A percentile compares a stretch with the other conserved stretches of the same genome.
Conservation (phyloP, 2,113 vertebrate genomes). For the Nothocercus julius region DNA sequence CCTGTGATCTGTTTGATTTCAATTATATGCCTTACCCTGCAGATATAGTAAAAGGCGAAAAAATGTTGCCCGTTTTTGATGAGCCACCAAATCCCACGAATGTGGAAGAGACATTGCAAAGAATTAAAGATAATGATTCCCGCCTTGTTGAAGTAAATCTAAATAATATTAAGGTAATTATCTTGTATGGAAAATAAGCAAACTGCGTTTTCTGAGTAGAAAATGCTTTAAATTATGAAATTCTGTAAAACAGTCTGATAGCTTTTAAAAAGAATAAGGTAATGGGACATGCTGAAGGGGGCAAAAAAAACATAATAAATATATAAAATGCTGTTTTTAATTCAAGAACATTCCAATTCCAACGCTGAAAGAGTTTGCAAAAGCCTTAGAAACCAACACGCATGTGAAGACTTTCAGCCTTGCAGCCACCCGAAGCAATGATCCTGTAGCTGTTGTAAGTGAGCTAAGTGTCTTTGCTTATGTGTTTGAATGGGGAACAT, state of each 20-base stretch:
- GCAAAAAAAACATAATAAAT: background rate
- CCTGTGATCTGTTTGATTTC: background rate
- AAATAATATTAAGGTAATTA: slow-evolving; percentile 95
- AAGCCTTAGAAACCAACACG: slow-evolving; percentile 92
- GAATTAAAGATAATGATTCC: slow-evolving; percentile 90
- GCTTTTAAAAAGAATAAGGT: background rate
- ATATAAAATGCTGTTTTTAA: slow-evolving; percentile 55
- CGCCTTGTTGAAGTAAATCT: slow-evolving; percentile 92
- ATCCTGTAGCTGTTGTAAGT: slow-evolving; percentile 93
- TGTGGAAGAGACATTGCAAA: slow-evolving; percentile 92
- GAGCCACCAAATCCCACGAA: slow-evolving; percentile 98
- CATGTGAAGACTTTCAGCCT: slow-evolving; percentile 91
- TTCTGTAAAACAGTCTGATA: background rate
- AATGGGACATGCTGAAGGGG: background rate
- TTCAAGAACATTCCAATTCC: slow-evolving; percentile 96
- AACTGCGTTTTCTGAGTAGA: background rate
- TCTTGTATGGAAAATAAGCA: background rate
- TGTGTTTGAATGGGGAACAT: rapidly evolving
- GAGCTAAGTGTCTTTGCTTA: background rate
- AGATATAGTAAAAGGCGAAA: slow-evolving; percentile 97
- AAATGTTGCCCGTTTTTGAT: slow-evolving; percentile 91
- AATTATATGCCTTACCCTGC: slow-evolving; percentile 23
- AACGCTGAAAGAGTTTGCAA: slow-evolving; percentile 94
- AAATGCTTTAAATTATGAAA: background rate
- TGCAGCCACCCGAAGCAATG: slow-evolving; percentile 95